These are phyloP conservation scores for Malurus splendens DNA, from an alignment of 2,797 vertebrate species.

Conservation along the genomic window DNA sequence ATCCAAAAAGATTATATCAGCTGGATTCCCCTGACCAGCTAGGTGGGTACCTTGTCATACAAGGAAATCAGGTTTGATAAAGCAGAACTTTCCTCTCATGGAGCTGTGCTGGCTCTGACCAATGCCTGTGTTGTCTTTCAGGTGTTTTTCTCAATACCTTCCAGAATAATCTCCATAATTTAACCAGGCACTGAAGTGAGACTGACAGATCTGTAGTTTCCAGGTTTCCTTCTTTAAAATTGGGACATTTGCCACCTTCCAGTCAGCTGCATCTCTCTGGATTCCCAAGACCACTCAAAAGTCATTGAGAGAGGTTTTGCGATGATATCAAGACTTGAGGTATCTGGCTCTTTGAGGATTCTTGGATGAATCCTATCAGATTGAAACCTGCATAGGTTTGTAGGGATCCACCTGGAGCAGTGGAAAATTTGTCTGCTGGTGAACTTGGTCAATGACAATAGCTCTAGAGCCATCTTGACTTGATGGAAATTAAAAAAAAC, in stretches of 20 bases:
- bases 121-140: background rate
- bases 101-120: background rate
- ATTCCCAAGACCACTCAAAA: background rate
- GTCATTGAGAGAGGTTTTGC: accelerated
- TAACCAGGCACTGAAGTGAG: background rate
- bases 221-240: background rate
- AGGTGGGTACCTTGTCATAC: background rate
- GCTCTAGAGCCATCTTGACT: background rate
- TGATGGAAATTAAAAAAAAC: background rate
- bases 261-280: background rate
- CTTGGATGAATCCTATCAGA: background rate
- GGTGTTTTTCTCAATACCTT: background rate
- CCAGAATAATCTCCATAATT: background rate
- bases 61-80: background rate
- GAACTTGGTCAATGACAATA: background rate
- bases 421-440: background rate
- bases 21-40: background rate
- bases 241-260: background rate
- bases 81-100: background rate
- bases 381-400: background rate
- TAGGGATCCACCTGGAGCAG: background rate
- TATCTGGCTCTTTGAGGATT: background rate
- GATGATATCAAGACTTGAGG: background rate
- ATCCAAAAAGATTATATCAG: background rate
- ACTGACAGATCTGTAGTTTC: background rate